Evolutionary conservation across 2,888 invertebrate species (phyloP), one percentile per base, ranked within the genome.

Genomic region (Lasioglossum calceatum): DNA sequence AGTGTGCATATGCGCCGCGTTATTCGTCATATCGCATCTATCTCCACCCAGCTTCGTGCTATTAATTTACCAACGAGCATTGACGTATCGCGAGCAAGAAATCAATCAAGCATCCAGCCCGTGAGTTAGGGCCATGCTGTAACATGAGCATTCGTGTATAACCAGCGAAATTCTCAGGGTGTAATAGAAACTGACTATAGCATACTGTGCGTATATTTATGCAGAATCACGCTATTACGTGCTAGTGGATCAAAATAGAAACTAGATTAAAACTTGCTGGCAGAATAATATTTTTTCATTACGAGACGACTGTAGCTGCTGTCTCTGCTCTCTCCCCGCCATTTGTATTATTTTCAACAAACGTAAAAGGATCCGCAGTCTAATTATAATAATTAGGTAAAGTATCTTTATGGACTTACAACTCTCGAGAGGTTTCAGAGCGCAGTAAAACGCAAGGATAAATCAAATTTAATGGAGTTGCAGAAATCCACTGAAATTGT

Each of bases 11-110:
- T 8, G 32, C 2, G 27, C 27, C 19, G 16, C 36, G 64, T 64
- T 64, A 64, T 64, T 64, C 64, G 36, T 64, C 64, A 32, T 32
- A 64, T 8, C 32, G 19, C 64, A 16, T 32, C 64, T 32, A 64
- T 64, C 64, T 64, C 64, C 64, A 32, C 16, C 32, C 64, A 32
- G 64, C 64, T 36, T 32, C 64, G 64, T 64, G 64, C 64, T 64
- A 64, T 64, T 64, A 64, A 64, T 64, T 64, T 64, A 64, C 64
- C 32, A 64, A 64, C 64, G 32, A 64, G 64, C 32, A 64, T 64
- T 64, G 64, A 64, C 64, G 64, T 64, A 64, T 64, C 64, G 64
- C 19, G 32, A 64, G 27, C 64, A 64, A 64, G 64, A 64, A 64
- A 64, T 64, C 64, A 64, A 64, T 64, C 64, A 64, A 64, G 64